These are phyloP conservation scores for Telmatochromis brachygnathus DNA, from an alignment of 2,113 vertebrate genomes.

Conservation along the genomic window DNA sequence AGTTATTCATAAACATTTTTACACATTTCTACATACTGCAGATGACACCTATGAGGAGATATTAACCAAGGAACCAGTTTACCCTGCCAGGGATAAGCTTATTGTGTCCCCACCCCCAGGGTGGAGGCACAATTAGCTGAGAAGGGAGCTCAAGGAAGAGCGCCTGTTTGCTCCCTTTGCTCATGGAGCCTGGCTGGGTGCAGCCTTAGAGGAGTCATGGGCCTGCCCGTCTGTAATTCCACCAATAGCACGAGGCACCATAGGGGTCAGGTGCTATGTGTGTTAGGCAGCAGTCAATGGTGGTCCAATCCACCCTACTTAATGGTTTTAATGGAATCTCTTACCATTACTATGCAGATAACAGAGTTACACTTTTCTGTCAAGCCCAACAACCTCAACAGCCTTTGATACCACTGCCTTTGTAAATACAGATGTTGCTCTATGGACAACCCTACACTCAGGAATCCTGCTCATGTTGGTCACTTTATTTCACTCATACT, in stretches of 20 bases:
- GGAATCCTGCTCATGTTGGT: not conserved
- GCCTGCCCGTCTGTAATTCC: not conserved
- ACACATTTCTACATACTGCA: not conserved
- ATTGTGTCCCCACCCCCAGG: not conserved
- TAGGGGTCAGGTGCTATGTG: not conserved
- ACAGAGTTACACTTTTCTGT: not conserved
- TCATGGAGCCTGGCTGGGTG: not conserved
- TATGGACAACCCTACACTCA: not conserved
- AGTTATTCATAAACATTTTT: not conserved
- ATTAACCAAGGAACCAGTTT: not conserved
- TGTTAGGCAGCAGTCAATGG: not conserved
- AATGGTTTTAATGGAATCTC: not conserved
- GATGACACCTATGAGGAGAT: rapidly evolving
- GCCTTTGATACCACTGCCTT: not conserved
- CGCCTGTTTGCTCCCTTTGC: not conserved
- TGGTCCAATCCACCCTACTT: not conserved
- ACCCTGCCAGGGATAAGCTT: not conserved
- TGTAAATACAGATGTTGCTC: not conserved
- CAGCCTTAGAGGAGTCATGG: not conserved
- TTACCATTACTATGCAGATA: not conserved
- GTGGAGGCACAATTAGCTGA: not conserved
- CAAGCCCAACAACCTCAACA: not conserved
- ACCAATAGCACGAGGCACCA: not conserved
- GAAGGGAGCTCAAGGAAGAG: not conserved
- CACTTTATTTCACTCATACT: not conserved